These are phyloP conservation scores for Athripsodes cinereus DNA, from an alignment of 2,888 invertebrate species.

Conservation along the genomic window DNA sequence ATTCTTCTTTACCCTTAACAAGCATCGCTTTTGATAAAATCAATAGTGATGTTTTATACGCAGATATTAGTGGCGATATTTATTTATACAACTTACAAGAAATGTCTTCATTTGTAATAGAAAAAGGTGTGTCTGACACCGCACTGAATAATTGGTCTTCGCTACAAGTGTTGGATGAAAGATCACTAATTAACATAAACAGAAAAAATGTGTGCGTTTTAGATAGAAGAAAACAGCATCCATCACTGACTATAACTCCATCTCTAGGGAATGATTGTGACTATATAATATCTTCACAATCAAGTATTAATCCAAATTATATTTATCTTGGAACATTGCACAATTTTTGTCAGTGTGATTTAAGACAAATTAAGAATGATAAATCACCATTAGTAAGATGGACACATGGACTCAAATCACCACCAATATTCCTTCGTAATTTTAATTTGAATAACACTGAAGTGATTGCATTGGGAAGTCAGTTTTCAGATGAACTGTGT, in stretches of 20 bases:
- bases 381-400: slow-evolving; percentile 44
- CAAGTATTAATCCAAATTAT: slow-evolving; percentile 32
- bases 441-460: slow-evolving; percentile 40
- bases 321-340: slow-evolving; percentile 41
- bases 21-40: slow-evolving; percentile 41
- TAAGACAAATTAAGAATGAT: slow-evolving; percentile 32
- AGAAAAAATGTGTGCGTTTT: slow-evolving; percentile 37
- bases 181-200: slow-evolving; percentile 37
- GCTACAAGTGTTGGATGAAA: slow-evolving; percentile 37
- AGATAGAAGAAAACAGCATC: slow-evolving; percentile 39
- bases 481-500: slow-evolving; percentile 44
- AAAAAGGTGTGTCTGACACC: too few species aligned
- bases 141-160: slow-evolving; percentile 40
- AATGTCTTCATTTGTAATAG: neutral
- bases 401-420: slow-evolving; percentile 51
- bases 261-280: slow-evolving; percentile 36
- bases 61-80: slow-evolving; percentile 37
- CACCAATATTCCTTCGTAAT: slow-evolving; percentile 42
- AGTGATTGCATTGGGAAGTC: slow-evolving; percentile 39
- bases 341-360: slow-evolving; percentile 40
- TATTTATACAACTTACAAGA: slow-evolving; percentile 31
- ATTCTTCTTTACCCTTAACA: slow-evolving; percentile 35
- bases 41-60: slow-evolving; percentile 36
- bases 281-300: slow-evolving; percentile 36
- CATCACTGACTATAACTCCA: slow-evolving; percentile 34